phyloP scores from a whole-genome alignment of 1,140 invertebrate species.

The Leptinotarsa texana region DNA sequence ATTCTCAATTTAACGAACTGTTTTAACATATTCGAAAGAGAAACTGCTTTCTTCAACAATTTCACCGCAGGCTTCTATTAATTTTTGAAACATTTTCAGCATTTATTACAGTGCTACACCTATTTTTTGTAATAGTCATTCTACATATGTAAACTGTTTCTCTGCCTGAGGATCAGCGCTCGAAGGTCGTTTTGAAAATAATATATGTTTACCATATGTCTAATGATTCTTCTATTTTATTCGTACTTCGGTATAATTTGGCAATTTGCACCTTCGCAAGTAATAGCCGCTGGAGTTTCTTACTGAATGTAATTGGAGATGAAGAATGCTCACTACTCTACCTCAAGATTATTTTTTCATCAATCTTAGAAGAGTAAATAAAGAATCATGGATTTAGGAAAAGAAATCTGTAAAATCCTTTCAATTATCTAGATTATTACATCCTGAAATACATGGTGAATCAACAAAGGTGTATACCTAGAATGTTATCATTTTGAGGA shows the following conservation, averaged over 20 bases:
- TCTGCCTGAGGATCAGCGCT: not conserved
- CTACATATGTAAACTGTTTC: not conserved
- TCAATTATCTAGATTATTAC: too few species aligned
- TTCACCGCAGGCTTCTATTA: not conserved
- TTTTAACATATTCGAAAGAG: too few species aligned
- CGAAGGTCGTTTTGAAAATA: not conserved
- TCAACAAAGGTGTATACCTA: too few species aligned
- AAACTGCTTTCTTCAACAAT: not conserved
- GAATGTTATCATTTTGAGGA: too few species aligned
- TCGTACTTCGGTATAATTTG: not conserved
- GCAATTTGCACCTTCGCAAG: not conserved
- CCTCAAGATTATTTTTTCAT: too few species aligned
- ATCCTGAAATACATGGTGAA: too few species aligned
- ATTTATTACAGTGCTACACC: not conserved
- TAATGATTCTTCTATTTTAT: not conserved
- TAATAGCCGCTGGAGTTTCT: not conserved
- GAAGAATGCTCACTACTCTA: too few species aligned
- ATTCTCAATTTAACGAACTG: too few species aligned
- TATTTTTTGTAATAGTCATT: not conserved
- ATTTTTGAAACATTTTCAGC: not conserved
- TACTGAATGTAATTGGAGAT: too few species aligned
- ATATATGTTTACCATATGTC: constrained; percentile 8
- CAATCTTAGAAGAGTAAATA: too few species aligned
- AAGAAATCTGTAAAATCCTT: too few species aligned
- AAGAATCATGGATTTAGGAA: too few species aligned